These are phyloP conservation scores for Herpetotheres cachinnans DNA, from an alignment of 2,113 vertebrate genomes.

Conservation along the genomic window DNA sequence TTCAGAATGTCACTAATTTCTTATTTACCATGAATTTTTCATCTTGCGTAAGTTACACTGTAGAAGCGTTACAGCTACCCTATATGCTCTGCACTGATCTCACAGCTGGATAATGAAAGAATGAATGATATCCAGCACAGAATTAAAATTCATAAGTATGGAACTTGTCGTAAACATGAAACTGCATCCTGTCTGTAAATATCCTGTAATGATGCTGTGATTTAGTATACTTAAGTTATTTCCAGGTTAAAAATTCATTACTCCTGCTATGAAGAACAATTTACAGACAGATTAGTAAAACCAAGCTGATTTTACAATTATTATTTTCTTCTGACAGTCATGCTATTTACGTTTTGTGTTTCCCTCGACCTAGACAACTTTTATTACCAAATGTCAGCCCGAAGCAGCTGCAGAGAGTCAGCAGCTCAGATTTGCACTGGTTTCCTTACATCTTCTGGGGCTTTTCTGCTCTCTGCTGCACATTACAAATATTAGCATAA, in stretches of 20 bases:
- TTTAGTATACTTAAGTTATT: constrained; percentile 16
- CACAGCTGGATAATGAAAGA: constrained; percentile 43
- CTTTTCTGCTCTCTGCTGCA: constrained; percentile 12
- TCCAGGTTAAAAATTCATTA: constrained; percentile 36
- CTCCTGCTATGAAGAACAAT: not conserved
- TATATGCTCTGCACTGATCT: not conserved
- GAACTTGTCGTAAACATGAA: constrained; percentile 2
- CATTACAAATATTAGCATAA: not conserved
- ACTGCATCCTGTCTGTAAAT: constrained; percentile 25
- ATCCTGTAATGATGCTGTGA: not conserved
- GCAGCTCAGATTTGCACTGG: not conserved
- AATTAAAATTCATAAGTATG: constrained; percentile 31
- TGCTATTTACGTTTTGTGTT: not conserved
- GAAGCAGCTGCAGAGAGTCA: not conserved
- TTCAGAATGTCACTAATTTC: constrained; percentile 40
- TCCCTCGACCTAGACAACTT: not conserved
- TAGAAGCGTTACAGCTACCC: not conserved
- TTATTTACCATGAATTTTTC: constrained; percentile 8
- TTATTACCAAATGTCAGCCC: not conserved
- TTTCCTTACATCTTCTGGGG: not conserved
- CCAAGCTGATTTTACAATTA: constrained; percentile 32
- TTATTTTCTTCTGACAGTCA: constrained; percentile 18
- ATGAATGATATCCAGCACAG: constrained; percentile 10
- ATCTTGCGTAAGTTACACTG: not conserved
- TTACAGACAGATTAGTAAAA: constrained; percentile 20